Percentiles rank a stretch among this genome's conserved stretches.
Evolutionary conservation across 2,888 invertebrate genomes (phyloP).

Genomic region (Dryobota labecula): DNA sequence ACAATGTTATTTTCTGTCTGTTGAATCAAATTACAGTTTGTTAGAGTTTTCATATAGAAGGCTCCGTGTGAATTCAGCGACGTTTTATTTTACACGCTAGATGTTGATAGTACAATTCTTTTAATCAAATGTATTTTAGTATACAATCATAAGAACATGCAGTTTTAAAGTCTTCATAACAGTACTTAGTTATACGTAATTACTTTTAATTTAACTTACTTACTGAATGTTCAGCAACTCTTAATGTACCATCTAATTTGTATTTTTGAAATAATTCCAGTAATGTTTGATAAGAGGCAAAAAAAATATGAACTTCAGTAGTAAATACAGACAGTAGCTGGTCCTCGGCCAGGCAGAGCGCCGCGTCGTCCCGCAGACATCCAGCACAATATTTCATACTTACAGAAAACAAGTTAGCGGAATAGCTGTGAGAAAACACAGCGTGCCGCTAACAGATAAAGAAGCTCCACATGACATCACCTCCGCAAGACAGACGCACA

Average conservation of each 20-base stretch:
- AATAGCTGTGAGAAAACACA: conserved; percentile 72
- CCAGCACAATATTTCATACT: conserved; percentile 82
- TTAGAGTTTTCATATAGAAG: conserved; percentile 2
- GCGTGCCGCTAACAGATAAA: conserved; percentile 80
- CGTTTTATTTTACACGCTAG: not conserved
- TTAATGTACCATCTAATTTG: too few species aligned
- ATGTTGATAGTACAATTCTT: not conserved
- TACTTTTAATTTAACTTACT: too few species aligned
- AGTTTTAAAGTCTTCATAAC: too few species aligned
- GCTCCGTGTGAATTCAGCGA: not conserved
- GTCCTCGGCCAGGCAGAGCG: conserved; percentile 35
- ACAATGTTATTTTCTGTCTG: conserved; percentile 14
- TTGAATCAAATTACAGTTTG: conserved; percentile 36
- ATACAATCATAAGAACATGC: too few species aligned
- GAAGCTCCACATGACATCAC: conserved; percentile 61
- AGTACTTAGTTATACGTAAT: too few species aligned
- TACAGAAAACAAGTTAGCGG: conserved; percentile 78
- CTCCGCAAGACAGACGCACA: conserved; percentile 36
- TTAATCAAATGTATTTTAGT: too few species aligned
- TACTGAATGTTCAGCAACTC: too few species aligned
- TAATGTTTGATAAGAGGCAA: not conserved
- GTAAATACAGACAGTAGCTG: conserved; percentile 26
- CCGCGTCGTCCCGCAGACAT: conserved; percentile 62
- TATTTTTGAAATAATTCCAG: too few species aligned
- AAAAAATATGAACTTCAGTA: conserved; percentile 12